Conservation (phyloP, 2,888 invertebrate species). For the Pristionchus exspectatus region DNA sequence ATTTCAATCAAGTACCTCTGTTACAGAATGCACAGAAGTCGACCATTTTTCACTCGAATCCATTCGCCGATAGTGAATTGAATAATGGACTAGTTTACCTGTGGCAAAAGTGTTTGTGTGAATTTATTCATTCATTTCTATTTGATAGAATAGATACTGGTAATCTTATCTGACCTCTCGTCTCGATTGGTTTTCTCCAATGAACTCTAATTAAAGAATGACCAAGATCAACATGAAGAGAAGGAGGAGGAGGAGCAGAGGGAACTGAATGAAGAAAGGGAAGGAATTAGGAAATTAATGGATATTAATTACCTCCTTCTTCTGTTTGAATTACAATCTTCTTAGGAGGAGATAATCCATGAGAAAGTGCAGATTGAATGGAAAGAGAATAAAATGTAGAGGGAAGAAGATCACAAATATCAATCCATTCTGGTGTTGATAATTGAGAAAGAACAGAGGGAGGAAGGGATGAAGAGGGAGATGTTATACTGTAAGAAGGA, state of each 20-base stretch:
- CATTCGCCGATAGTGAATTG: slow-evolving; percentile 23
- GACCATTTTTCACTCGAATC: slow-evolving; percentile 42
- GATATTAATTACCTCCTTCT: slow-evolving; percentile 59
- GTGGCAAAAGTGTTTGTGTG: background rate
- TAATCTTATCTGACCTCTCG: background rate
- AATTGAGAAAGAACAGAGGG: background rate
- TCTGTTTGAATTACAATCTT: slow-evolving; percentile 71
- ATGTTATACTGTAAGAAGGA: background rate
- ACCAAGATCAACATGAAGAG: background rate
- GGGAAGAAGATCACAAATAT: slow-evolving; percentile 69
- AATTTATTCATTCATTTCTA: background rate
- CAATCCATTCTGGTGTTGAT: slow-evolving; percentile 43
- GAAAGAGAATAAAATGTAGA: slow-evolving; percentile 67
- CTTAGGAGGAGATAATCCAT: slow-evolving; percentile 72
- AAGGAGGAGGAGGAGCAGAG: slow-evolving; percentile 16
- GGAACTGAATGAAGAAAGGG: slow-evolving; percentile 11
- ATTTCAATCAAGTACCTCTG: background rate
- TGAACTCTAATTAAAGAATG: background rate
- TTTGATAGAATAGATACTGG: too few relatives aligned
- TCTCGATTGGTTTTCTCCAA: slow-evolving; percentile 27
- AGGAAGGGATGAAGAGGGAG: slow-evolving; percentile 28
- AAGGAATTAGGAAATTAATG: background rate
- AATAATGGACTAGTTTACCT: background rate
- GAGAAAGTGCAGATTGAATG: slow-evolving; percentile 72
- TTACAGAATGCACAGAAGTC: background rate